phyloP scores from a whole-genome alignment of 53 echinoderm and acorn worm genomes.

The Temnopleurus reevesii region DNA sequence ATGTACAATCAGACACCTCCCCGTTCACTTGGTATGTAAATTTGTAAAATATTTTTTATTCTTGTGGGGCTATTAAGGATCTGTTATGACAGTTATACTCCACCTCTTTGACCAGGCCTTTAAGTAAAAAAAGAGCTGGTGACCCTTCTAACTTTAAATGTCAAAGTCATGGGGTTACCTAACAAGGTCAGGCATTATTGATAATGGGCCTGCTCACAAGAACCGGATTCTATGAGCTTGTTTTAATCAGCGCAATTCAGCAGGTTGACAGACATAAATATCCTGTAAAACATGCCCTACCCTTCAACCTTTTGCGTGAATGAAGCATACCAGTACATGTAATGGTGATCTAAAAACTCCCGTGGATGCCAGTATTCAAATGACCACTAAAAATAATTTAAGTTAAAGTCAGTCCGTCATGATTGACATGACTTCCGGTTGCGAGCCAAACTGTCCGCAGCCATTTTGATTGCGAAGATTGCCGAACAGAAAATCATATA shows the following conservation, averaged over 20 bases:
- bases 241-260: conserved; percentile 2
- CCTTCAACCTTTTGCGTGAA: not conserved
- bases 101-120: not conserved
- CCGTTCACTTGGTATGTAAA: no score
- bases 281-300: conserved; percentile 7
- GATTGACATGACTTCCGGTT: no score
- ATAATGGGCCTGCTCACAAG: not conserved
- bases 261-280: conserved; percentile 23
- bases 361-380: no score
- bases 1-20: no score
- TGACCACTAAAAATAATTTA: no score
- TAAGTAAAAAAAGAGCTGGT: not conserved
- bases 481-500: no score
- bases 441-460: no score
- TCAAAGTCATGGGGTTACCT: not conserved
- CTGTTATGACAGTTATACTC: not conserved
- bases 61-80: not conserved
- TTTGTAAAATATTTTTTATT: not conserved
- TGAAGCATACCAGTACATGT: not conserved
- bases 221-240: not conserved
- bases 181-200: conserved; percentile 1
- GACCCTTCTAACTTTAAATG: not conserved
- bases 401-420: no score
- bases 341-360: no score
- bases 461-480: no score